These are phyloP conservation scores for Caenorhabditis drosophilae DNA, from an alignment of 2,888 invertebrate genomes.

Conservation along the genomic window DNA sequence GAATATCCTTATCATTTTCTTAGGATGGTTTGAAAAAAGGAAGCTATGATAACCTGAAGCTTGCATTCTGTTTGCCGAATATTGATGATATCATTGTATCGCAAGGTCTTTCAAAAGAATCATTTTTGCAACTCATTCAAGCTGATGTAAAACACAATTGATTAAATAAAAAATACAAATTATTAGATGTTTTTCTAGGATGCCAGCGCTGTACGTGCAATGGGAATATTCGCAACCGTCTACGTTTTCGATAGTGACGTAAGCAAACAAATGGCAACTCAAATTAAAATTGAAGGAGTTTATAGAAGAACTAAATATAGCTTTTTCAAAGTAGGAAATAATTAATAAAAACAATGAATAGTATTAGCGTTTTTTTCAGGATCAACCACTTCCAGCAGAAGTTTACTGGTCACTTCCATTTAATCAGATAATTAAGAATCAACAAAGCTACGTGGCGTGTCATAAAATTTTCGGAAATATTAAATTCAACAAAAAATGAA, in stretches of 20 bases:
- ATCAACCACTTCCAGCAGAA: slow-evolving; percentile 67
- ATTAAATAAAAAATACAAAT: background rate
- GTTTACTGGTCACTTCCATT: slow-evolving; percentile 67
- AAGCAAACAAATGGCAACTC: slow-evolving; percentile 63
- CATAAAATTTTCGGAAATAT: slow-evolving; percentile 68
- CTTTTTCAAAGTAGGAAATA: slow-evolving; percentile 47
- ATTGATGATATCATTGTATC: slow-evolving; percentile 63
- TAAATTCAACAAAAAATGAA: slow-evolving; percentile 46
- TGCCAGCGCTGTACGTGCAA: slow-evolving; percentile 53
- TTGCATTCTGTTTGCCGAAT: slow-evolving; percentile 65
- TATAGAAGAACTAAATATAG: slow-evolving; percentile 63
- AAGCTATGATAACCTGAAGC: slow-evolving; percentile 63
- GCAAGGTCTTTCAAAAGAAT: slow-evolving; percentile 64
- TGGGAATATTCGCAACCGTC: slow-evolving; percentile 67
- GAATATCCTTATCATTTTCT: slow-evolving; percentile 4
- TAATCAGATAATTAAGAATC: slow-evolving; percentile 65
- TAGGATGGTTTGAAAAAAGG: slow-evolving; percentile 62
- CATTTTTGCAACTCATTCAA: slow-evolving; percentile 60
- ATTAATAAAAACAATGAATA: no score
- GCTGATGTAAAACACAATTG: slow-evolving; percentile 53
- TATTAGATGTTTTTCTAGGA: slow-evolving; percentile 45
- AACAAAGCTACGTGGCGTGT: slow-evolving; percentile 63
- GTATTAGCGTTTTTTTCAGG: slow-evolving; percentile 16
- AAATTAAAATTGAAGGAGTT: slow-evolving; percentile 59
- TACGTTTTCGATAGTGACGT: slow-evolving; percentile 67